Evolutionary conservation across 2,797 vertebrate species (phyloP), one percentile per base, ranked within the genome.

Genomic region (Jordanella pulchra): DNA sequence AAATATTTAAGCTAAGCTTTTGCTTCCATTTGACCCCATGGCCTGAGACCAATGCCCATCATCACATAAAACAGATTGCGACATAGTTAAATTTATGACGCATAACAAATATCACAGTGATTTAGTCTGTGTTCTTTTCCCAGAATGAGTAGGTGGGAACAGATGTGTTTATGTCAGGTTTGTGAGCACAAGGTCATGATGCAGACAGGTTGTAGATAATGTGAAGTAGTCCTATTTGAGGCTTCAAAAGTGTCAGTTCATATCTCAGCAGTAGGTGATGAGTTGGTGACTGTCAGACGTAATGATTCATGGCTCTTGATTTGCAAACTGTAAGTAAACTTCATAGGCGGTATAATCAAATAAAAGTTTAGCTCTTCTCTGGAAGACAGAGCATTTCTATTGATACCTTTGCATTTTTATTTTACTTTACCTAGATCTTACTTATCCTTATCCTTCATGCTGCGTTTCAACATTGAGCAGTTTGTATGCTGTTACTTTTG

Each of bases 171-270:
- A 72, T 89, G 79, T 84, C 73, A 69, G 84, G 77, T 69, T 54
- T 28, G 65, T 69, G 61, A 7, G 28, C 51, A 30, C 65, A 72
- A 73, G 80, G 78, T 83, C 82, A 80, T 65, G 72, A 84, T 83
- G 87, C 71, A 25, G 89, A 91, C 86, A 90, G 88, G 90, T 85
- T 76, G 71, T 79, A 84, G 91, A 91, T 92, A 91, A 86, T 84
- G 51, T 86, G 71, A 89, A 92, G 92, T 91, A 86, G 78, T 67
- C 71, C 83, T 85, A 78, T 88, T 82, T 90, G 87, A 92, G 88
- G 89, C 81, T 79, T 87, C 76, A 86, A 84, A n/a, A 87, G 86
- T 79, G 76, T 75, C 71, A 32, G 54, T 69, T 85, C 81, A 67
- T 92, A 92, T 92, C 91, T 89, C 60, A 74, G 85, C 73, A 80